phyloP scores from a whole-genome alignment of 1,140 invertebrate species.

The Lepidotrigona ventralis region DNA sequence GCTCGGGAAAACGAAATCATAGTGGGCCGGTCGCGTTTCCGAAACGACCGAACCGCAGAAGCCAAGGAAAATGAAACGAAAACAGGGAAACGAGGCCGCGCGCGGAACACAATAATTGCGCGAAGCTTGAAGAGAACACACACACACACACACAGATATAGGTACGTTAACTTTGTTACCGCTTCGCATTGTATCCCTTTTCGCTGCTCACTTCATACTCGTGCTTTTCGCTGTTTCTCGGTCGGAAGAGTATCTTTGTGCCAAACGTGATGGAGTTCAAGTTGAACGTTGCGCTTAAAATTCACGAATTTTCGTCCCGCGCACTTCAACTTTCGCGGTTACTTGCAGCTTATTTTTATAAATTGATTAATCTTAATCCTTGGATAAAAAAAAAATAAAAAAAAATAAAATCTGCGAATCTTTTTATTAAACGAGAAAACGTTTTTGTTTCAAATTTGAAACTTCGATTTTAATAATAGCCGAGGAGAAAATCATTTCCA shows the following conservation, averaged over 20 bases:
- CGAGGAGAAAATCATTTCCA: too few species aligned
- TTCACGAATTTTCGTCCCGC: neutral
- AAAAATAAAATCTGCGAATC: too few species aligned
- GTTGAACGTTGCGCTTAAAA: neutral
- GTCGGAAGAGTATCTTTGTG: neutral
- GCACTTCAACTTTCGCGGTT: too few species aligned
- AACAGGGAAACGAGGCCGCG: neutral
- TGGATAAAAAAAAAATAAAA: too few species aligned
- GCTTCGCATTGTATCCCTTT: slow-evolving; percentile 13
- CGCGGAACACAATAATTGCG: neutral
- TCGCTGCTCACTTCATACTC: slow-evolving; percentile 6
- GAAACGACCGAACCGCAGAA: neutral
- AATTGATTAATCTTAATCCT: too few species aligned
- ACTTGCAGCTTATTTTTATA: too few species aligned
- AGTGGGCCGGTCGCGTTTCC: neutral
- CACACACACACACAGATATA: neutral
- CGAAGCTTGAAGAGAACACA: slow-evolving; percentile 9
- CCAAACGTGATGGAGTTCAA: neutral
- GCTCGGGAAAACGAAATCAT: neutral
- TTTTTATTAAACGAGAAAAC: too few species aligned
- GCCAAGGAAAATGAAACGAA: neutral
- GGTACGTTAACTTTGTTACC: slow-evolving; percentile 21
- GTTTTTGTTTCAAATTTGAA: too few species aligned
- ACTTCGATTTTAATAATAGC: too few species aligned
- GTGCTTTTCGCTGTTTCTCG: neutral